Conservation (phyloP, 2,113 vertebrate genomes). For the Hydrolagus affinis region DNA sequence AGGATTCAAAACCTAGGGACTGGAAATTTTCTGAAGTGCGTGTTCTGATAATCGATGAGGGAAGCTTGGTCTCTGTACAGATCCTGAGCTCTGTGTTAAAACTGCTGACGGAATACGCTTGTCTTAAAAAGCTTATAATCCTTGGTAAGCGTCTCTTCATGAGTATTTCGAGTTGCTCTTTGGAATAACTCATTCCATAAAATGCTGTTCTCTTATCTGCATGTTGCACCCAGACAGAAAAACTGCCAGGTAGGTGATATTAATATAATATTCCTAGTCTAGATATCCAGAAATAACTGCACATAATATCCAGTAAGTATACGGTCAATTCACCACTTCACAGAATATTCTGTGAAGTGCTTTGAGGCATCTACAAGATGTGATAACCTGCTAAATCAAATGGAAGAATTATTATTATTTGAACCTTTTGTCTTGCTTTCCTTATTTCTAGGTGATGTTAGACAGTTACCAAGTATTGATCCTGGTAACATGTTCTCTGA, state of each 20-base stretch:
- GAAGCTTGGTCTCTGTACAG: slow-evolving; percentile 66
- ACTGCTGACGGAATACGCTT: slow-evolving; percentile 52
- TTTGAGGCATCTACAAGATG: too few species aligned
- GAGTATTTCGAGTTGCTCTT: background rate
- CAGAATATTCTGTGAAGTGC: too few species aligned
- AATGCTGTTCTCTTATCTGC: background rate
- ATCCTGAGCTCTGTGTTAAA: slow-evolving; percentile 60
- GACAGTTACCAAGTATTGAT: slow-evolving; percentile 73
- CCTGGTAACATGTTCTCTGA: slow-evolving; percentile 67
- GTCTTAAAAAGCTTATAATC: slow-evolving; percentile 66
- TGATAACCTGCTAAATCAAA: too few species aligned
- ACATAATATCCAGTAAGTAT: too few species aligned
- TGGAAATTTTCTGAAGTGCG: slow-evolving; percentile 69
- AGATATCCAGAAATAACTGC: too few species aligned
- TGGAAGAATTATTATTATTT: too few species aligned
- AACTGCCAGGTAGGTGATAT: background rate
- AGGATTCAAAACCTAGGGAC: accelerated
- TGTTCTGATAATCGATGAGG: slow-evolving; percentile 72
- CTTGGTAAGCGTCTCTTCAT: slow-evolving; percentile 56
- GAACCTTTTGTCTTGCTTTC: background rate
- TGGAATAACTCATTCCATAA: background rate
- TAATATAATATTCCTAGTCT: too few species aligned
- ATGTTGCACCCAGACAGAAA: background rate
- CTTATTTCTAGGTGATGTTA: slow-evolving; percentile 60
- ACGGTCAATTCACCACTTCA: too few species aligned